Evolutionary conservation across 2,888 invertebrate species (phyloP), one percentile per base, ranked within the genome.

Genomic region (Apotomis betuletana): DNA sequence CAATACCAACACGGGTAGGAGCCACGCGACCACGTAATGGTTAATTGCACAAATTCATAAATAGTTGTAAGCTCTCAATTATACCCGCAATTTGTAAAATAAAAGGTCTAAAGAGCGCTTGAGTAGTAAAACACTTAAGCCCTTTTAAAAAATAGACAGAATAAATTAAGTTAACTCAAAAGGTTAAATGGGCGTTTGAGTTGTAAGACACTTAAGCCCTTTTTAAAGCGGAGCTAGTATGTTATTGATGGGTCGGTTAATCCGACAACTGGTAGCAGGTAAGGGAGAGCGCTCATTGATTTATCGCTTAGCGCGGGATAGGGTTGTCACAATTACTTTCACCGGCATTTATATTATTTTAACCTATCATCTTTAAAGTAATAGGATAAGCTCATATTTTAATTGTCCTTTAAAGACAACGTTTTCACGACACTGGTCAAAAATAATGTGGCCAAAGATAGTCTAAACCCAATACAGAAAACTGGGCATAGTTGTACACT

Each of bases 41-140:
- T 63, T 69, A 69, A 69, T 69, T 63, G 69, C 69, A 52, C 63
- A 52, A 69, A 63, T 46, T 54, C 12, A 70, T 59, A 65, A 65
- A 67, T 49, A 55, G 46, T 46, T 15, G 60, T 61, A 69, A 63
- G 69, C 63, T 44, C 52, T 60, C 65, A 60, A 70, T 70, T 70
- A 70, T 59, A 44, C 36, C 36, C 46, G 13, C 52, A 10, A 15
- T 15, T 13, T 27, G 10, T 12, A 0, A 10, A 61, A 8, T 46
- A 65, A 36, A 65, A 65, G 9, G 55, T n/a, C 57, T 9, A n/a
- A n/a, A 57, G n/a, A 9, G 8, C 4, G 12, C 13, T 13, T 27
- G 52, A 5, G 38, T 38, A 36, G 9, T 55, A 36, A 6, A 2
- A n/a, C 44, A 57, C 36, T n/a, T 65, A 57, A 4, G 57, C n/a